Evolutionary conservation across 2,113 vertebrate species (phyloP).

Genomic region (Redunca redunca): DNA sequence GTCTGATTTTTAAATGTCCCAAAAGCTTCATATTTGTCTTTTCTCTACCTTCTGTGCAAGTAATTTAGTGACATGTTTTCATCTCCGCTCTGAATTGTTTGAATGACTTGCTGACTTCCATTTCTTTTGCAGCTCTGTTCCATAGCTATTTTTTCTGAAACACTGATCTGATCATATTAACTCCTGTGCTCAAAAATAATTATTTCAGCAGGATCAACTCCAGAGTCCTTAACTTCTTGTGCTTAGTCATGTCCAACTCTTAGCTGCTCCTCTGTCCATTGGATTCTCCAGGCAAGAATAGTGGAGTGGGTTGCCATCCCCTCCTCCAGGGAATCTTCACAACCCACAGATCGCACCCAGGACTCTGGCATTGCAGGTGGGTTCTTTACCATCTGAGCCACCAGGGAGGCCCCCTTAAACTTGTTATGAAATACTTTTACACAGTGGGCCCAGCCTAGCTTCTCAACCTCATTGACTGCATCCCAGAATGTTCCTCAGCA

Average conservation of each 20-base stretch:
- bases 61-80: not conserved
- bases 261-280: not conserved
- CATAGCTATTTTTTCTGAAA: not conserved
- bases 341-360: accelerated
- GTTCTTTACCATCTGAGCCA: not conserved
- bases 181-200: not conserved
- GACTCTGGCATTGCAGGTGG: not conserved
- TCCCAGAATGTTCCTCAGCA: not conserved
- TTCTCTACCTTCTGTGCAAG: not conserved
- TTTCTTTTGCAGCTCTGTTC: not conserved
- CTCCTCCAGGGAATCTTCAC: not conserved
- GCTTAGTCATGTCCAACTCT: not conserved
- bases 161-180: not conserved
- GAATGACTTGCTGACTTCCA: not conserved
- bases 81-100: not conserved
- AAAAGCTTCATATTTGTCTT: not conserved
- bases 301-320: not conserved
- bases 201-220: not conserved
- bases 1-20: conserved; percentile 25
- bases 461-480: not conserved
- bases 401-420: not conserved
- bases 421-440: not conserved
- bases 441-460: not conserved
- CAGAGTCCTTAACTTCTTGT: not conserved
- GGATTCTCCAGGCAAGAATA: not conserved